Base-by-base conservation (phyloP, 1,140 invertebrate species). In the Galleria mellonella region DNA sequence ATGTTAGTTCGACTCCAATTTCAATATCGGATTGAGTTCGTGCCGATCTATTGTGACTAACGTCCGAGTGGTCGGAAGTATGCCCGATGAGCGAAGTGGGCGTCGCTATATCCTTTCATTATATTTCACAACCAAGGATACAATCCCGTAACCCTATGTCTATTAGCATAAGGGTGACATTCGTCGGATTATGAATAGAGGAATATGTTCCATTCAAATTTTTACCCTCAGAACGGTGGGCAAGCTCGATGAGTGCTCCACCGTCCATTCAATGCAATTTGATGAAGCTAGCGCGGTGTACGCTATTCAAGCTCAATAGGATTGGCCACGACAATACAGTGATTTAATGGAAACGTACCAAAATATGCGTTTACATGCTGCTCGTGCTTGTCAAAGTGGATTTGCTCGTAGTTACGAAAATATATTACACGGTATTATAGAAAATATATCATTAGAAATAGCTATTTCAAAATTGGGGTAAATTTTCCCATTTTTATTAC, bases 231-330 rank as follows among this genome's bases (percentile, higher is more conserved):
- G 58, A 57, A 60, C 59, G 53, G 53, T 51, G 59, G 63, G 63
- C 53, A 69, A 61, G 69, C 63, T 73, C 70, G 61, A 74, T 72
- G 74, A 78, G 75, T 77, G 65, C 71, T 83, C 79, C 77, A 79
- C 69, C 77, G 72, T 69, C 72, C 78, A 72, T 74, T 84, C 72
- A 77, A 63, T 81, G 76, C 78, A 83, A 84, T 84, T 84, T 81
- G 74, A 83, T 76, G 76, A 81, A 78, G 71, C 75, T 65, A 71
- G 64, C 59, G 62, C 64, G 62, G 62, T 73, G 70, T 73, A 63
- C 63, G 55, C 66, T 62, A 77, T 82, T 84, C 71, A 74, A 62
- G 53, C 48, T 72, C 62, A 73, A 78, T 78, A 62, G 67, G 64
- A 77, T 72, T 63, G 65, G 56, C 63, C 61, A 72, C 72, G 69